Percentiles rank a stretch among this genome's conserved stretches.
Conservation (phyloP, 2,888 invertebrate genomes). For the Nomada lathburiana region DNA sequence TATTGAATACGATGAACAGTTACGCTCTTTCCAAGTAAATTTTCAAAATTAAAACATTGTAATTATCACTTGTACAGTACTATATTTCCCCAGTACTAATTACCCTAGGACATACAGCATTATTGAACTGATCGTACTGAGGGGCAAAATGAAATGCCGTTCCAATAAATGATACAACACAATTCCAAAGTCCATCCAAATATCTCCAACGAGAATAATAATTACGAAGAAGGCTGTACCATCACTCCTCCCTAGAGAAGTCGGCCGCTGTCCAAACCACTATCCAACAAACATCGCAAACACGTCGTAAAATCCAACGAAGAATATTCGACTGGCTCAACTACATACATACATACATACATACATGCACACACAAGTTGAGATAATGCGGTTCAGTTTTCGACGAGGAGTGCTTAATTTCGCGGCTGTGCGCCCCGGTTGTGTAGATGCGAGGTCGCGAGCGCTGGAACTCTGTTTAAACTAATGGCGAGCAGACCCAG, state of each 20-base stretch:
- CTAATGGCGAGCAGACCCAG: conserved; percentile 74
- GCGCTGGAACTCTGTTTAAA: conserved; percentile 76
- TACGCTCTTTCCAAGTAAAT: too few species aligned
- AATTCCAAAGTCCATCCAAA: not conserved
- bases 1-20: too few species aligned
- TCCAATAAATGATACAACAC: too few species aligned
- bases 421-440: conserved; percentile 55
- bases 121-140: too few species aligned
- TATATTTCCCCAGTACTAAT: too few species aligned
- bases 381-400: conserved; percentile 70
- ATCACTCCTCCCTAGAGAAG: not conserved
- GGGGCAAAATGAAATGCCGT: too few species aligned
- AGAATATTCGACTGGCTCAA: too few species aligned
- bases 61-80: too few species aligned
- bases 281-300: not conserved
- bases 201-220: not conserved
- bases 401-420: conserved; percentile 71
- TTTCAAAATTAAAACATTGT: too few species aligned
- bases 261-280: not conserved
- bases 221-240: too few species aligned
- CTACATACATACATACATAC: too few species aligned
- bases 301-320: conserved; percentile 18
- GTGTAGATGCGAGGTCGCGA: conserved; percentile 60
- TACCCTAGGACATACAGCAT: too few species aligned
- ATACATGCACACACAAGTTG: conserved; percentile 25